These are phyloP conservation scores for Montifringilla adamsi DNA, from an alignment of 2,113 vertebrate species.

Conservation along the genomic window DNA sequence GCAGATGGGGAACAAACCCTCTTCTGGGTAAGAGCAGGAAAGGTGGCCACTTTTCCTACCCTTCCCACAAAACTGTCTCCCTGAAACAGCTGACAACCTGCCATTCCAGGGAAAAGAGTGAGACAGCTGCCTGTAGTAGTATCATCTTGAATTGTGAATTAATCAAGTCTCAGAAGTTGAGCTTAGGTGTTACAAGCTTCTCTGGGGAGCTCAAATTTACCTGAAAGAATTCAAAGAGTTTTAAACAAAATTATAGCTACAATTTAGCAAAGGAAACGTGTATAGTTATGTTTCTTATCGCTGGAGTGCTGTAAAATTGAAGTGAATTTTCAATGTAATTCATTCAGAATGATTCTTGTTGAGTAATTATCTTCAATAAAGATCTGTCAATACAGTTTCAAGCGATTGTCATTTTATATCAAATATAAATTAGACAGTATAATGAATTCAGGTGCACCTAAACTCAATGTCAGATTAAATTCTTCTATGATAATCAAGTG, in stretches of 20 bases:
- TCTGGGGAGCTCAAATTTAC: conserved; percentile 59
- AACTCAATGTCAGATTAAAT: conserved; percentile 59
- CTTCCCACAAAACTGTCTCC: not conserved
- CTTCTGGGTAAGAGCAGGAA: not conserved
- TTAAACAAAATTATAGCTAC: conserved; percentile 38
- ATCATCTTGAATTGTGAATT: conserved; percentile 31
- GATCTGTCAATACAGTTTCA: conserved; percentile 52
- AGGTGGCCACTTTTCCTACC: not conserved
- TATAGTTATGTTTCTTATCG: not conserved
- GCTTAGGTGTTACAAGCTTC: conserved; percentile 58
- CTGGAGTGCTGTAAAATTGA: conserved; percentile 52
- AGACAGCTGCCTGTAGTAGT: conserved; percentile 1
- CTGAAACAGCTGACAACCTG: conserved; percentile 3
- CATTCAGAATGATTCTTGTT: conserved; percentile 58
- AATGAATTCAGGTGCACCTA: conserved; percentile 60
- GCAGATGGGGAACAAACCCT: not conserved
- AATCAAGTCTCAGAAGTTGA: conserved; percentile 41
- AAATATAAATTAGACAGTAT: conserved; percentile 62
- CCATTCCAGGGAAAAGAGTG: not conserved
- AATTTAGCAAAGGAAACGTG: conserved; percentile 16
- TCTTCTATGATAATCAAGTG: conserved; percentile 27
- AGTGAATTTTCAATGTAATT: conserved; percentile 42
- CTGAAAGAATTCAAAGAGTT: conserved; percentile 45
- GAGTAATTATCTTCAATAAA: conserved; percentile 67
- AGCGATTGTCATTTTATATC: conserved; percentile 62